phyloP scores from a whole-genome alignment of 2,888 invertebrate species.

The Tiliacea aurago region DNA sequence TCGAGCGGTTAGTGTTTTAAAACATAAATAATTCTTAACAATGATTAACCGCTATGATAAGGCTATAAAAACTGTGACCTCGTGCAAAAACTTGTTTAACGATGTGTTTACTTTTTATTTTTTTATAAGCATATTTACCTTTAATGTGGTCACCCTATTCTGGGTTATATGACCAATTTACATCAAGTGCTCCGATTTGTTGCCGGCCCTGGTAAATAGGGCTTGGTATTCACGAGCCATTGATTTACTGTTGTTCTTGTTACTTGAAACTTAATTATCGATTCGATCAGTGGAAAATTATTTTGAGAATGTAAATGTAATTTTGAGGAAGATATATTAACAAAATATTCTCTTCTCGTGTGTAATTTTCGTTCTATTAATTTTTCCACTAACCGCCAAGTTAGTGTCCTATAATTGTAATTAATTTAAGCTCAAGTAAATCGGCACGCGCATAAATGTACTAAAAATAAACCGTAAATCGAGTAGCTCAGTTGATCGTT shows the following conservation, averaged over 20 bases:
- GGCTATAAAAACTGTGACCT: slow-evolving; percentile 75
- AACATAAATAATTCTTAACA: slow-evolving; percentile 77
- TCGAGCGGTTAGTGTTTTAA: slow-evolving; percentile 67
- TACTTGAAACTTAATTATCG: background rate
- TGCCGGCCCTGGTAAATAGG: slow-evolving; percentile 6
- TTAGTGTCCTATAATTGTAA: background rate
- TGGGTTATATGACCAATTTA: slow-evolving; percentile 66
- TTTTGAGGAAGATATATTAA: background rate
- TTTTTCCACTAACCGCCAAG: background rate
- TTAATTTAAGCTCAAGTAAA: slow-evolving; percentile 3
- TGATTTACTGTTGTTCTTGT: slow-evolving; percentile 7
- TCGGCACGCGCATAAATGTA: slow-evolving; percentile 42
- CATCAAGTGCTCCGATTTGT: slow-evolving; percentile 49
- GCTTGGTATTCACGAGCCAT: slow-evolving; percentile 19
- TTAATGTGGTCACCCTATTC: slow-evolving; percentile 60
- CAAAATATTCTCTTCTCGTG: background rate
- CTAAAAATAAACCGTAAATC: slow-evolving; percentile 53
- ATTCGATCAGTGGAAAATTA: background rate
- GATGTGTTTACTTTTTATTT: slow-evolving; percentile 55
- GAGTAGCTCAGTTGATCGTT: slow-evolving; percentile 61
- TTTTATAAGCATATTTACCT: slow-evolving; percentile 63
- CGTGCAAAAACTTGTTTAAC: slow-evolving; percentile 72
- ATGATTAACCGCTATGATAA: slow-evolving; percentile 75
- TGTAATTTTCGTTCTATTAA: background rate
- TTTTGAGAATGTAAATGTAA: background rate